Percentiles rank a stretch among this genome's conserved stretches.
Conservation (phyloP, 2,888 invertebrate genomes). For the Artemia sinica region DNA sequence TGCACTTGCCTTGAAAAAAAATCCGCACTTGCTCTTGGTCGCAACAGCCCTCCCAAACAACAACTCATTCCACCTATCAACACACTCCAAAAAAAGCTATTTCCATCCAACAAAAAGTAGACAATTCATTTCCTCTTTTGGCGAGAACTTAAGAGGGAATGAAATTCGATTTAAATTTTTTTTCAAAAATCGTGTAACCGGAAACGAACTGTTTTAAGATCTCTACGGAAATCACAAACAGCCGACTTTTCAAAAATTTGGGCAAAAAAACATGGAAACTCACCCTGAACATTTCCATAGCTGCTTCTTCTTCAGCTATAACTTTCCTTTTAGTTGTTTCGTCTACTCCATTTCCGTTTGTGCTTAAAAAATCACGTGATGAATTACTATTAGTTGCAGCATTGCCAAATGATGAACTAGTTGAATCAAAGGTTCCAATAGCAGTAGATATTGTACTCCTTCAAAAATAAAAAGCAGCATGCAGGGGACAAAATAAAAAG, state of each 20-base stretch:
- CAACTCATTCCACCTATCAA: no score
- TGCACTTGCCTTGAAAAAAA: no score
- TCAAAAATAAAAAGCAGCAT: slow-evolving; percentile 20
- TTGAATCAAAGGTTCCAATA: slow-evolving; percentile 46
- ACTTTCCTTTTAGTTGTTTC: slow-evolving; percentile 68
- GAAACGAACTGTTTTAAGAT: no score
- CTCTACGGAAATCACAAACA: background rate
- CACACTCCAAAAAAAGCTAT: no score
- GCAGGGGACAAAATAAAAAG: slow-evolving; percentile 23
- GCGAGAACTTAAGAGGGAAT: no score
- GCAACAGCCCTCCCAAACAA: no score
- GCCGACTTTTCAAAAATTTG: no score
- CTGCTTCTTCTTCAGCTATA: slow-evolving; percentile 87
- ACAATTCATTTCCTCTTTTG: no score
- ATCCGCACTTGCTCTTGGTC: no score
- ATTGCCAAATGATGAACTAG: slow-evolving; percentile 70
- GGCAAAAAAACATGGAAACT: slow-evolving; percentile 19
- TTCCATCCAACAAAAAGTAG: no score
- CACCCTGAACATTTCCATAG: slow-evolving; percentile 88
- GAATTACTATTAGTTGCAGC: slow-evolving; percentile 48
- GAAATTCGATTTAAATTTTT: no score
- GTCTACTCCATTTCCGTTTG: slow-evolving; percentile 34
- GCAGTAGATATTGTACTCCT: slow-evolving; percentile 5
- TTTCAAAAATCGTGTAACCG: background rate
- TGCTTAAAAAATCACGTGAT: slow-evolving; percentile 13